Base-by-base conservation (phyloP, 2,113 vertebrate species). In the Cyanoramphus novaezelandiae region DNA sequence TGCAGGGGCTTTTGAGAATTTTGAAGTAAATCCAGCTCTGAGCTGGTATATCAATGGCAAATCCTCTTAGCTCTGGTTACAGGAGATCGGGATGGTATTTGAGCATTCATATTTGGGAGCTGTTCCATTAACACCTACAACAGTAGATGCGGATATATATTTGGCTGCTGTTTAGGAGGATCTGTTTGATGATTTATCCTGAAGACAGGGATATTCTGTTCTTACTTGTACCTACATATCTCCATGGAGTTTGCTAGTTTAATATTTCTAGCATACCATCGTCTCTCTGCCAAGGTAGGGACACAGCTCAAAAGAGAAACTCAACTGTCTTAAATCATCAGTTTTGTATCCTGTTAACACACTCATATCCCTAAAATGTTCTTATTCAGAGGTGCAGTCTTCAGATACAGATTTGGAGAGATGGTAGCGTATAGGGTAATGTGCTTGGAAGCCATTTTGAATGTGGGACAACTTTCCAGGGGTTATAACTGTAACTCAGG, bases 71-170 rank as follows among this genome's bases (percentile, higher is more conserved):
- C 97, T 96, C 93, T 94, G 86, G 96, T 97, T 96, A 85, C 90
- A 95, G 93, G 65, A 97, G 95, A 90, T 97, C 96, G 95, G 93
- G 96, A 92, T 95, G 97, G 89, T 97, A 97, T 98, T 97, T 98
- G 97, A 96, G 97, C 96, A 75, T 97, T 97, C 96, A 64, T 97
- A 94, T 91, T 88, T 98, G 93, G 95, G 88, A 98, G 95, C 96
- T 86, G 85, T 97, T 97, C 96, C 97, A 93, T 97, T 98, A 97
- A 97, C 97, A 98, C 97, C 97, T 97, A 97, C 96, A 85, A 28
- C 89, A 95, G 87, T 97, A 85, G 96, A 97, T 97, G 91, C 27
- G 84, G 86, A 96, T 86, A 91, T 92, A 97, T 96, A 97, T 97
- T 98, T 98, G 97, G 97, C 89, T 60, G 89, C 86, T 89, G 92